Evolutionary conservation across 2,797 vertebrate genomes (phyloP).

Genomic region (Schizopygopsis malacanthus): DNA sequence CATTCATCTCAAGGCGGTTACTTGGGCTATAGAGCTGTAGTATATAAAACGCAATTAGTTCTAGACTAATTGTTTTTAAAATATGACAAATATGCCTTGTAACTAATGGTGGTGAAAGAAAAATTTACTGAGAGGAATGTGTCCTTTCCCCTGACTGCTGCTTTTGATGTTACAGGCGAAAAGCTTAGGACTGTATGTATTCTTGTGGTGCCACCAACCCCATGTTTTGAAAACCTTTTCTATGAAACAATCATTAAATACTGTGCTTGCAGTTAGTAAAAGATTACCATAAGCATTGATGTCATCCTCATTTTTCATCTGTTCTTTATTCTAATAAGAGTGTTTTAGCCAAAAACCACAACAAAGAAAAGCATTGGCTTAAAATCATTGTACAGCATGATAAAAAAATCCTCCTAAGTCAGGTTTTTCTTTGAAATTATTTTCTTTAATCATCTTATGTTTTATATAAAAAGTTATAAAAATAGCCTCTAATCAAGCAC

Average conservation of each 20-base stretch:
- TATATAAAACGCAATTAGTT: not conserved
- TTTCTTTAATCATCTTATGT: conserved; percentile 28
- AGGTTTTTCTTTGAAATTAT: conserved; percentile 1
- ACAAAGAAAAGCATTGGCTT: not conserved
- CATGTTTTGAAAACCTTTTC: not conserved
- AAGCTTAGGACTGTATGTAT: not conserved
- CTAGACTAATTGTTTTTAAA: not conserved
- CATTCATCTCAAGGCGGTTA: not conserved
- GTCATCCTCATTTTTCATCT: not conserved
- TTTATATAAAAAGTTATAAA: conserved; percentile 11
- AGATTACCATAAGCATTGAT: not conserved
- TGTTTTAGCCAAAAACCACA: conserved; percentile 2
- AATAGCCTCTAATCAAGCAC: conserved; percentile 25
- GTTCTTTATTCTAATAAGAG: not conserved
- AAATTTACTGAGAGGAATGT: not conserved
- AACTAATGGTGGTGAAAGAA: too few species aligned
- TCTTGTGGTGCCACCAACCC: too few species aligned
- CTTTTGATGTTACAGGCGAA: not conserved
- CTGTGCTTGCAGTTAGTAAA: not conserved
- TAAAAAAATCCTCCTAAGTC: not conserved
- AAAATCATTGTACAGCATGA: not conserved
- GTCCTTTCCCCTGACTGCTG: not conserved
- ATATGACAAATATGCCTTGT: not conserved
- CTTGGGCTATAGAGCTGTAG: not conserved
- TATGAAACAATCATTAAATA: not conserved